Percentiles rank a stretch among this genome's conserved stretches.
phyloP scores from a whole-genome alignment of 1,140 invertebrate species.

The Habropoda laboriosa region DNA sequence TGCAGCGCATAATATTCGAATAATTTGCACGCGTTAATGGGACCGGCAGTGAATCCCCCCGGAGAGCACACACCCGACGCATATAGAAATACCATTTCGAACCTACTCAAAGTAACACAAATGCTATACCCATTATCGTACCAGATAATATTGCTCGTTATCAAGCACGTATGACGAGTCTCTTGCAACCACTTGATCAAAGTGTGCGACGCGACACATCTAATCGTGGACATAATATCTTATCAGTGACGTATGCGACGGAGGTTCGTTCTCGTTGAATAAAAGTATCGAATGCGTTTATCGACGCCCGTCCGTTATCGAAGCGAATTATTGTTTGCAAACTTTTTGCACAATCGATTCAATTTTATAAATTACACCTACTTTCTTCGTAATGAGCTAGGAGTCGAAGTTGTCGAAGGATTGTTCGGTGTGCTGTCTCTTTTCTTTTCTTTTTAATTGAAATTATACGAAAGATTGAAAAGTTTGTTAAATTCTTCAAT shows the following conservation, averaged over 20 bases:
- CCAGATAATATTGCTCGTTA: neutral
- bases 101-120: neutral
- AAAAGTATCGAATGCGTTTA: constrained; percentile 11
- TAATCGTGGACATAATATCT: constrained; percentile 52
- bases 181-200: constrained; percentile 24
- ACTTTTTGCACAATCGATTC: constrained; percentile 8
- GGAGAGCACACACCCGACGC: neutral
- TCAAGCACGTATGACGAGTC: constrained; percentile 5
- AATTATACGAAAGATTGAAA: no score
- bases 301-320: constrained; percentile 17
- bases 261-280: neutral
- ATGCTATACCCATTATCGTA: neutral
- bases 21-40: constrained; percentile 66
- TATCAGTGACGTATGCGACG: constrained; percentile 59
- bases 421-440: no score
- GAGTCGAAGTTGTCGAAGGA: no score
- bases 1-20: constrained; percentile 70
- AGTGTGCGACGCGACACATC: constrained; percentile 31
- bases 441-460: no score
- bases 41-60: constrained; percentile 18
- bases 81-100: neutral
- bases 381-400: neutral
- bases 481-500: neutral
- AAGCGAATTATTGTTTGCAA: constrained; percentile 40
- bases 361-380: neutral